Percentiles rank a stretch among this genome's conserved stretches.
Evolutionary conservation across 2,888 invertebrate genomes (phyloP).

Genomic region (Dryococelus australis): DNA sequence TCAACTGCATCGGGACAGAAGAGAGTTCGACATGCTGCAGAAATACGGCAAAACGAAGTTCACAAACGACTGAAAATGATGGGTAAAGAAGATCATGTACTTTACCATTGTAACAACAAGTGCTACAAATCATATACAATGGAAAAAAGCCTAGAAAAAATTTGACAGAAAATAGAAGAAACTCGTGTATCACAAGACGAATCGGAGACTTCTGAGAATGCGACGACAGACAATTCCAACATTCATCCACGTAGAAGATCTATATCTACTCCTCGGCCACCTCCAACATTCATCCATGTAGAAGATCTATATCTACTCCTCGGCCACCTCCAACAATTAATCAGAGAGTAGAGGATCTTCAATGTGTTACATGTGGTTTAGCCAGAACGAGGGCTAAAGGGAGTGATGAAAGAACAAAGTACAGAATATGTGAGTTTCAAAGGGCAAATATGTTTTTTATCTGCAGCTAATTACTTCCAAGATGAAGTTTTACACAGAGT

Average conservation of each 20-base stretch:
- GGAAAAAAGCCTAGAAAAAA: background rate
- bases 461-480: conserved; percentile 17
- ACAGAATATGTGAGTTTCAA: conserved; percentile 12
- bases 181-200: background rate
- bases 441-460: conserved; percentile 12
- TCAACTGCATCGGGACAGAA: too few species aligned
- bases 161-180: background rate
- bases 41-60: background rate
- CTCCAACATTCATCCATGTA: background rate
- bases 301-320: background rate
- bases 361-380: conserved; percentile 18
- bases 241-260: background rate
- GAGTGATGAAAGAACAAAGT: background rate
- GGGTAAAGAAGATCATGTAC: background rate
- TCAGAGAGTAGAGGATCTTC: background rate
- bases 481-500: background rate
- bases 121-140: background rate
- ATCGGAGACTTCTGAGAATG: background rate
- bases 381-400: background rate
- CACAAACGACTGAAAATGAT: background rate
- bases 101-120: conserved; percentile 22
- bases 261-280: background rate
- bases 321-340: background rate
- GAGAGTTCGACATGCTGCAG: too few species aligned
- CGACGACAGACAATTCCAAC: background rate